Evolutionary conservation across 2,113 vertebrate species (phyloP).

Genomic region (Pachycephala philippinensis): DNA sequence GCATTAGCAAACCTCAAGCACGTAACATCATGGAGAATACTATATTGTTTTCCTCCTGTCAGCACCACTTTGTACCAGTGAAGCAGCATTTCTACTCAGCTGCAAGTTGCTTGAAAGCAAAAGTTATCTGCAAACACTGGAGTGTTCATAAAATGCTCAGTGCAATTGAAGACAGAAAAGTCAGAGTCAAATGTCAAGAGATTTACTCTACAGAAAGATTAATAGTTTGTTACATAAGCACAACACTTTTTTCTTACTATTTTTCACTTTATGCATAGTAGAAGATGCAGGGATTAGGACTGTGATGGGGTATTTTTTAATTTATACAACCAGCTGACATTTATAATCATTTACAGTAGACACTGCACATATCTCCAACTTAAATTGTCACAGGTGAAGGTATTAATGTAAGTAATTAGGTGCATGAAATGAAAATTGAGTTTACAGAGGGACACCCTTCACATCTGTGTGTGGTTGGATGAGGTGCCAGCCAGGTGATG

Average conservation of each 20-base stretch:
- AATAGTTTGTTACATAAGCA: not conserved
- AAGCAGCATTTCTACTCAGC: not conserved
- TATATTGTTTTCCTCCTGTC: not conserved
- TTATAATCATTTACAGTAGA: not conserved
- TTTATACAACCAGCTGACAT: not conserved
- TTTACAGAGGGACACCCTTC: not conserved
- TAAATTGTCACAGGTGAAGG: not conserved
- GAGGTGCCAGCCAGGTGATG: not conserved
- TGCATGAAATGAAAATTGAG: not conserved
- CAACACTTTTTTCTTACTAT: not conserved
- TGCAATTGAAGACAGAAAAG: not conserved
- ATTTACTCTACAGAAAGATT: not conserved
- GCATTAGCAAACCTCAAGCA: not conserved
- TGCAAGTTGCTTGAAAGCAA: not conserved
- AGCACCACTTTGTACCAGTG: not conserved
- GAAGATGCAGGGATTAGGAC: not conserved
- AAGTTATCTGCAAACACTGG: not conserved
- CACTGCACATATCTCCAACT: rapidly evolving
- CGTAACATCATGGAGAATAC: not conserved
- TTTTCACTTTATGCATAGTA: not conserved
- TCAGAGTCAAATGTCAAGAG: not conserved
- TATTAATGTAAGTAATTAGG: not conserved
- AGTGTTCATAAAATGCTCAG: not conserved
- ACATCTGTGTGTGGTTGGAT: not conserved
- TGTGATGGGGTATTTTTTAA: not conserved